A percentile compares a stretch with the other conserved stretches of the same genome.
phyloP scores from a whole-genome alignment of 2,113 vertebrate species.

The Rynchops niger region DNA sequence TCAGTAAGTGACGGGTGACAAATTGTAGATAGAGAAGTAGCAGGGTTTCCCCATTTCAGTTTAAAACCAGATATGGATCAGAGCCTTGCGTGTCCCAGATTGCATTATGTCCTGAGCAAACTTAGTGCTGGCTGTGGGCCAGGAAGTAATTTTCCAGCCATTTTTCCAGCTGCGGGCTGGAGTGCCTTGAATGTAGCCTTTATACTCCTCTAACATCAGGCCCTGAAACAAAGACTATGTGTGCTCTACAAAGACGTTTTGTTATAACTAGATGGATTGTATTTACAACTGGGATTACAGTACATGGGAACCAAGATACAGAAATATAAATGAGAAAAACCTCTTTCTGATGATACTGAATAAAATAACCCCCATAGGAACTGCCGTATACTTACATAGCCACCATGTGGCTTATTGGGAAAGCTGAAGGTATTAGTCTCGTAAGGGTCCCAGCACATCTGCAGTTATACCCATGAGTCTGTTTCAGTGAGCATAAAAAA shows the following conservation, averaged over 20 bases:
- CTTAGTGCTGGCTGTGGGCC: conserved; percentile 31
- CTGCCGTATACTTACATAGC: neutral
- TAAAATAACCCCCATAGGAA: neutral
- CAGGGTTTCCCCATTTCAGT: neutral
- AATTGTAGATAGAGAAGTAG: neutral
- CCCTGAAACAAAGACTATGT: conserved; percentile 55
- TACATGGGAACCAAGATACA: conserved; percentile 14
- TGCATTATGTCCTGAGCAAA: conserved; percentile 12
- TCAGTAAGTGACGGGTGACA: neutral
- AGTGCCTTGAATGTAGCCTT: conserved; percentile 54
- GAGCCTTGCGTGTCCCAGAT: neutral
- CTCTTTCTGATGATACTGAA: conserved; percentile 5
- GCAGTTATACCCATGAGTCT: neutral
- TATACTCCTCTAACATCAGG: conserved; percentile 16
- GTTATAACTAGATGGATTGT: conserved; percentile 52
- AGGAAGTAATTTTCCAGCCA: conserved; percentile 59
- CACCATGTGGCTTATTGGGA: neutral
- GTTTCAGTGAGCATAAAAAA: neutral
- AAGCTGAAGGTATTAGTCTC: neutral
- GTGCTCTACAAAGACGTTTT: conserved; percentile 55
- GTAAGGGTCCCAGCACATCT: neutral
- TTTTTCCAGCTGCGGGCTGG: conserved; percentile 55
- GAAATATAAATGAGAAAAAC: conserved; percentile 35
- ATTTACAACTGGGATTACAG: conserved; percentile 57
- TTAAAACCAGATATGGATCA: neutral